Percentiles rank a stretch among this genome's conserved stretches.
phyloP scores from a whole-genome alignment of 2,888 invertebrate species.

The Corythucha ciliata region DNA sequence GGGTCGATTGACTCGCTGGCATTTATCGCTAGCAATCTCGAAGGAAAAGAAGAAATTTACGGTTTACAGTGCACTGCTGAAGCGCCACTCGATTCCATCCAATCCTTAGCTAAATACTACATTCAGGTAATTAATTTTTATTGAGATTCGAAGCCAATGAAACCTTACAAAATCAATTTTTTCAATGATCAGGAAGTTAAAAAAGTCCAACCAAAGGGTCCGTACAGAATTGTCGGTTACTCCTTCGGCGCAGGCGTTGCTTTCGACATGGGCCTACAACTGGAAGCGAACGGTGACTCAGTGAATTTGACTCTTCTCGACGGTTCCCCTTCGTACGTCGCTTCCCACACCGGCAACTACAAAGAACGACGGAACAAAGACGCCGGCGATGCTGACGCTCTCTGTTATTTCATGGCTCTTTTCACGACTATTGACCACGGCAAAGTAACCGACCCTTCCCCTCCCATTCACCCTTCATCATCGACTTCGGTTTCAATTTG shows the following conservation, averaged over 20 bases:
- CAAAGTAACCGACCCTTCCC: too few relatives aligned
- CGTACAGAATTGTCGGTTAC: conserved; percentile 85
- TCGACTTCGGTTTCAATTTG: too few relatives aligned
- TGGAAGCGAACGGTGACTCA: conserved; percentile 51
- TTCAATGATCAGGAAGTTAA: conserved; percentile 54
- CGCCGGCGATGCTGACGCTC: conserved; percentile 49
- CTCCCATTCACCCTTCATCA: too few relatives aligned
- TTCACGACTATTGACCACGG: conserved; percentile 62
- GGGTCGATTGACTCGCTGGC: conserved; percentile 66
- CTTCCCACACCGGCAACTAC: conserved; percentile 62
- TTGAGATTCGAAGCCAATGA: neutral
- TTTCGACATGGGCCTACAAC: conserved; percentile 84
- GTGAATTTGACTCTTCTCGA: conserved; percentile 65
- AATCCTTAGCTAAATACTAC: conserved; percentile 63
- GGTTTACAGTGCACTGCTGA: conserved; percentile 80
- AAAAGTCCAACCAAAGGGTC: conserved; percentile 65
- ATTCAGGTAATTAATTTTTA: conserved; percentile 42
- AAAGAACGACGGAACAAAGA: conserved; percentile 46
- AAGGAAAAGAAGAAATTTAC: conserved; percentile 60
- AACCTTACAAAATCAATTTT: neutral
- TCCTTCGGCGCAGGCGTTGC: conserved; percentile 93
- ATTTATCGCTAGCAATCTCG: conserved; percentile 60
- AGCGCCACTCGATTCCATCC: conserved; percentile 63
- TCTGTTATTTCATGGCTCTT: conserved; percentile 74
- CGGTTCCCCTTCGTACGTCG: conserved; percentile 77